Percentiles rank a stretch among this genome's conserved stretches.
Conservation (phyloP, 2,113 vertebrate species). For the Argyrosomus japonicus region DNA sequence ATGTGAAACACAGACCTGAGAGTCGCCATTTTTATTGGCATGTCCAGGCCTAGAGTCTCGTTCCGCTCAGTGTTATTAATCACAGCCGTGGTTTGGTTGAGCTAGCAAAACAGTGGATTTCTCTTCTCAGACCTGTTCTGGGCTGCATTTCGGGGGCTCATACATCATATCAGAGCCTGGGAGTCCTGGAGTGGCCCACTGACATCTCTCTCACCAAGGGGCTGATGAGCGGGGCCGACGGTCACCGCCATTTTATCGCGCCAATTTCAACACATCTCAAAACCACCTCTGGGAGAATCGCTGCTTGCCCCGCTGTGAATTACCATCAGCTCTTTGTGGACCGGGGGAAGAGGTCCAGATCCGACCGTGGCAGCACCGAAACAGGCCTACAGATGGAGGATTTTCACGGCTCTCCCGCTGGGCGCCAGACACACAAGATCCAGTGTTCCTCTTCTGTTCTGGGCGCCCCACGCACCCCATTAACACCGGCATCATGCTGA, state of each 20-base stretch:
- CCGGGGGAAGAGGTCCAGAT: constrained; percentile 41
- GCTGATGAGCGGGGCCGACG: constrained; percentile 51
- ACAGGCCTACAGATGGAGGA: constrained; percentile 30
- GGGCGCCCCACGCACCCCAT: constrained; percentile 67
- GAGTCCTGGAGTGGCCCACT: constrained; percentile 60
- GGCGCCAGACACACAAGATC: constrained; percentile 68
- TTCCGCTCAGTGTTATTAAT: constrained; percentile 39
- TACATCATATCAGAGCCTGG: constrained; percentile 68
- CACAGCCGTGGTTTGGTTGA: constrained; percentile 28
- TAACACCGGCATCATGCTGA: constrained; percentile 78
- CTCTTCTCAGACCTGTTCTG: constrained; percentile 57
- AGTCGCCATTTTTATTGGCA: background rate
- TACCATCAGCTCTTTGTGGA: constrained; percentile 74
- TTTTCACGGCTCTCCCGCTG: constrained; percentile 45
- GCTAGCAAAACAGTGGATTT: constrained; percentile 56
- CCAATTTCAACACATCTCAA: constrained; percentile 77
- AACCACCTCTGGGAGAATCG: constrained; percentile 42
- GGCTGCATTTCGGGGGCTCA: constrained; percentile 50
- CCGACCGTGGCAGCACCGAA: constrained; percentile 12
- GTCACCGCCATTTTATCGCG: constrained; percentile 47
- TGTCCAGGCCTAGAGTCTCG: background rate
- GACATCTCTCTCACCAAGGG: constrained; percentile 67
- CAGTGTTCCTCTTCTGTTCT: constrained; percentile 71
- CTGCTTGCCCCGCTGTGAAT: constrained; percentile 50
- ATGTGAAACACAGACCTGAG: background rate